Percentiles rank a stretch among this genome's conserved stretches.
Evolutionary conservation across 2,888 invertebrate species (phyloP).

Genomic region (Gisinianus flammeolus): DNA sequence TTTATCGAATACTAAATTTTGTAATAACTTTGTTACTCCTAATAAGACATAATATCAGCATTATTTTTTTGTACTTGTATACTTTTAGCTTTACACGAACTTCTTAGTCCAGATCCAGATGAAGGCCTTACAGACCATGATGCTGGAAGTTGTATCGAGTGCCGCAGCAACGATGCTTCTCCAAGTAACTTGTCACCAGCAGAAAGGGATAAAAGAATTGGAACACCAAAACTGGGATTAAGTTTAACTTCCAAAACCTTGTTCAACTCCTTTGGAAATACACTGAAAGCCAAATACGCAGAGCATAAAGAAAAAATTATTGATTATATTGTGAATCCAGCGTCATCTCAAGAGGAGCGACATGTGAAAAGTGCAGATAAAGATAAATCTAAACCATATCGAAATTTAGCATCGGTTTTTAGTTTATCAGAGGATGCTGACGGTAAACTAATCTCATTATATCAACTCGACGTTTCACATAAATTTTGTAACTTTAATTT

Average conservation of each 20-base stretch:
- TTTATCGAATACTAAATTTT: no score
- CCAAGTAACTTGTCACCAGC: slow-evolving; percentile 22
- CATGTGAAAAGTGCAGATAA: slow-evolving; percentile 85
- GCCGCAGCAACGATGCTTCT: slow-evolving; percentile 61
- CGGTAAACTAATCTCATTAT: neutral
- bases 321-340: slow-evolving; percentile 88
- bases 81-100: slow-evolving; percentile 72
- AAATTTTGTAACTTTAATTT: no score
- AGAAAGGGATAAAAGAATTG: slow-evolving; percentile 13
- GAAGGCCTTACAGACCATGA: slow-evolving; percentile 86
- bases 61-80: neutral
- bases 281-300: slow-evolving; percentile 87
- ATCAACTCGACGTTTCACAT: no score
- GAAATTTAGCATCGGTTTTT: slow-evolving; percentile 90
- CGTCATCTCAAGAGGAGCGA: slow-evolving; percentile 72
- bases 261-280: slow-evolving; percentile 47
- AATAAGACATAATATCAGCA: neutral
- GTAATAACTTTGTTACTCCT: neutral
- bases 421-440: slow-evolving; percentile 66
- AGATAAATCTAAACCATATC: slow-evolving; percentile 67
- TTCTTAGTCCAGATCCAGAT: slow-evolving; percentile 68
- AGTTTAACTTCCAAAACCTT: slow-evolving; percentile 43
- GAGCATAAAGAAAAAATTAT: slow-evolving; percentile 90
- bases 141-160: slow-evolving; percentile 79
- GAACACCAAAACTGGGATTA: slow-evolving; percentile 31